phyloP scores from a whole-genome alignment of 1,140 invertebrate genomes.

The Solen grandis region DNA sequence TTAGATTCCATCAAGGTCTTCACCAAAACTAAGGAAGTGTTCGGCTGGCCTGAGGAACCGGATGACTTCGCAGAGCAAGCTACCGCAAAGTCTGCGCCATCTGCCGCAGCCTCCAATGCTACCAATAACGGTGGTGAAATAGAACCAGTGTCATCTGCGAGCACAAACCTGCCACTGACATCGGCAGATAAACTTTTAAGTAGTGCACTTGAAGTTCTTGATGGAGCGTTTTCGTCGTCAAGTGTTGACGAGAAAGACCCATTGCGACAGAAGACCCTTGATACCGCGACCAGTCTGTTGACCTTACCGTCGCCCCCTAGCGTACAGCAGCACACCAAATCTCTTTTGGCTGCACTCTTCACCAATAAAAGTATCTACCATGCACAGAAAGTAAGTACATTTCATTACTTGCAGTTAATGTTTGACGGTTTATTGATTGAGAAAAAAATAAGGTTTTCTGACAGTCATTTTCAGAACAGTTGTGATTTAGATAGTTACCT shows the following conservation, averaged over 20 bases:
- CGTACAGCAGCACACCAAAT: conserved; percentile 85
- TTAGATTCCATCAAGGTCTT: conserved; percentile 96
- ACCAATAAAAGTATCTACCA: conserved; percentile 88
- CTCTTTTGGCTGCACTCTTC: conserved; percentile 91
- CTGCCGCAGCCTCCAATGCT: conserved; percentile 54
- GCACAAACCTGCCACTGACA: conserved; percentile 76
- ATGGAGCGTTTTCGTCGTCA: conserved; percentile 84
- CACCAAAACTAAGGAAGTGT: conserved; percentile 96
- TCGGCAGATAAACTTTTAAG: conserved; percentile 82
- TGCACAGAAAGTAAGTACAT: conserved; percentile 86
- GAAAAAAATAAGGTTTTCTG: too few species aligned
- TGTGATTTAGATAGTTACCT: too few species aligned
- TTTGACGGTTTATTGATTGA: too few species aligned
- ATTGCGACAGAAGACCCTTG: conserved; percentile 84
- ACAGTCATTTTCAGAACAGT: too few species aligned
- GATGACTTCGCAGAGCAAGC: conserved; percentile 87
- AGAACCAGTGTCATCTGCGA: conserved; percentile 47
- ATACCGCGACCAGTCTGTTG: conserved; percentile 89
- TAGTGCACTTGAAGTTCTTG: conserved; percentile 88
- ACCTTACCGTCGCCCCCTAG: conserved; percentile 90
- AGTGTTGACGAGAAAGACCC: conserved; percentile 64
- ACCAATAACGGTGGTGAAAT: conserved; percentile 36
- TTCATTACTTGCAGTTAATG: too few species aligned
- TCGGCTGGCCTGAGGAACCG: conserved; percentile 98
- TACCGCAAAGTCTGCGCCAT: conserved; percentile 55